phyloP scores from a whole-genome alignment of 1,140 invertebrate species.

The Drosophila pandora region DNA sequence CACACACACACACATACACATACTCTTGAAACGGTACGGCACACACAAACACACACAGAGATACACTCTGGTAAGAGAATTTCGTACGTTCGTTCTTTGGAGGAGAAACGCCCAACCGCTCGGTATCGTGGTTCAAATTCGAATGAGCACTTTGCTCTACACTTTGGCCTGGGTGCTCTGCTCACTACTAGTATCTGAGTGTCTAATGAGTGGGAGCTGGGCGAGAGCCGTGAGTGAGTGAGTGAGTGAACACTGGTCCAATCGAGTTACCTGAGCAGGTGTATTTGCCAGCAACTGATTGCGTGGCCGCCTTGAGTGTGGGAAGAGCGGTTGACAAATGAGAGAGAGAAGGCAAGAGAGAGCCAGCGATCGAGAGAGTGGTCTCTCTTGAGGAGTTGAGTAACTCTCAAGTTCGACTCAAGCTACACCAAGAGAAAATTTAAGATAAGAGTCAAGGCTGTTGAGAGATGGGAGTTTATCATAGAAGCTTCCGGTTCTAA shows the following conservation, averaged over 20 bases:
- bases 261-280: constrained; percentile 35
- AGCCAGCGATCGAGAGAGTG: not conserved
- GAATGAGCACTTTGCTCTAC: constrained; percentile 56
- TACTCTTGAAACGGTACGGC: constrained; percentile 5
- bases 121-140: constrained; percentile 81
- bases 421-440: constrained; percentile 15
- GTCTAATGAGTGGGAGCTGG: constrained; percentile 5
- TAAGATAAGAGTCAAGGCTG: not conserved
- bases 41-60: constrained; percentile 29
- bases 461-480: too few species aligned
- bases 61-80: constrained; percentile 27
- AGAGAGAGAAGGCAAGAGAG: not conserved
- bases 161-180: constrained; percentile 39
- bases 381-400: constrained; percentile 3
- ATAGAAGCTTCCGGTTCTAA: not conserved
- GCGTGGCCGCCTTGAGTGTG: constrained; percentile 23
- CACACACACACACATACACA: constrained; percentile 22
- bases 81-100: constrained; percentile 34
- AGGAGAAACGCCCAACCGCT: constrained; percentile 75
- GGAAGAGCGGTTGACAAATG: constrained; percentile 35
- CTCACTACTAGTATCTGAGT: not conserved
- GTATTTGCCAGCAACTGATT: constrained; percentile 10
- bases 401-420: constrained; percentile 14
- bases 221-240: not conserved
- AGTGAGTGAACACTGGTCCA: not conserved